Base-by-base conservation (phyloP, 2,113 vertebrate species). In the Falcunculus frontatus region DNA sequence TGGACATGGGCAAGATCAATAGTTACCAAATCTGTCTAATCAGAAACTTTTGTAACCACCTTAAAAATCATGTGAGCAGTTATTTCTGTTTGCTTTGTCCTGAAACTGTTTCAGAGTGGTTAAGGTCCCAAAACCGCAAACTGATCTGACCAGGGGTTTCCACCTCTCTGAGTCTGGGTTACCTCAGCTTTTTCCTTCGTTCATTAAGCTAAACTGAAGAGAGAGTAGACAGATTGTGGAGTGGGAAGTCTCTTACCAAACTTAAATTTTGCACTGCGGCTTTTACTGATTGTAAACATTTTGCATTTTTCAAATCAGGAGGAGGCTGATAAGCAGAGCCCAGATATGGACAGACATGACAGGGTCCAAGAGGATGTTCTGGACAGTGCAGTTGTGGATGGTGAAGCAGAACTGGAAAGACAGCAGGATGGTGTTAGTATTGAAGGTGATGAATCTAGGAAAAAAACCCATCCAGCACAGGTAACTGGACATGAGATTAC, bases 281-380 rank as follows among this genome's bases (percentile, higher is more conserved):
- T 91, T 94, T 21, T 20, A 46, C 33, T 87, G 70, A 8, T 55
- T 52, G 25, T 70, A 44, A 91, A 59, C 3, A 26, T 55, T 30
- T 42, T 81, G 12, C 65, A 2, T 70, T 90, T 94, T 94, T 49
- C 20, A 97, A 98, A 94, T 52, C 57, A 96, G 97, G 52, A 11
- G 69, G 84, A 92, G 49, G 29, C n/a, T 86, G 56, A 46, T 94
- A 85, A 94, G 39, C 65, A 87, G 15, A 94, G 89, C 26, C 94
- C 95, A 29, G n/a, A 53, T 22, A 25, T 84, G 30, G 90, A 95
- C 16, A 80, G 63, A 87, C 59, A 84, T 39, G 79, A 95, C 5
- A 35, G 23, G 6, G 26, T 83, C 47, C 89, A 80, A n/a, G 84
- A 89, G 44, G 95, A 98, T 22, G 42, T 96, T 86, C 96, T 98